phyloP scores from a whole-genome alignment of 2,113 vertebrate species.

The Prietella phreatophila region DNA sequence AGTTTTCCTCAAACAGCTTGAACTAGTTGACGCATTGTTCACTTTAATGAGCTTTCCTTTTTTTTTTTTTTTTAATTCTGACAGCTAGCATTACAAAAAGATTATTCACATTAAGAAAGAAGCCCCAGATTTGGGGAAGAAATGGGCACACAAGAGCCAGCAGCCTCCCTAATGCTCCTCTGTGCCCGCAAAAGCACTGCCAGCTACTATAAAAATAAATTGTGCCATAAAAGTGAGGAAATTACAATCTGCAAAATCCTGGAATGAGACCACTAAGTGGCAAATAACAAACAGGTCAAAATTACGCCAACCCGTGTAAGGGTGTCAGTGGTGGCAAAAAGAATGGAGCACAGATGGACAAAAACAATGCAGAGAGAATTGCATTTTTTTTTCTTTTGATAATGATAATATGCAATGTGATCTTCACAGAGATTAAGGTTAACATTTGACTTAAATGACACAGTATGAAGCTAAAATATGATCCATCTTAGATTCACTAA shows the following conservation, averaged over 20 bases:
- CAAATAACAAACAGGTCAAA: conserved; percentile 56
- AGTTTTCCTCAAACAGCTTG: conserved; percentile 9
- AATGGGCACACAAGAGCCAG: conserved; percentile 40
- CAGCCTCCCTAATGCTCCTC: conserved; percentile 41
- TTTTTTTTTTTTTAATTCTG: conserved; percentile 12
- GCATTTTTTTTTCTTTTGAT: background rate
- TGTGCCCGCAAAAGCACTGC: conserved; percentile 48
- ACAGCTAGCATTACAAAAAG: conserved; percentile 36
- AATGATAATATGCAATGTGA: background rate
- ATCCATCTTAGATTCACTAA: conserved; percentile 3
- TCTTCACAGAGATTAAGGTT: background rate
- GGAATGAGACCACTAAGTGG: conserved; percentile 55
- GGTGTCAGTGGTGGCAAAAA: background rate
- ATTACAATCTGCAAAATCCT: conserved; percentile 58
- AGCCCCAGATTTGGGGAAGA: conserved; percentile 20
- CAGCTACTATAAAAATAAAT: conserved; percentile 61
- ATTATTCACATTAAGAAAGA: conserved; percentile 38
- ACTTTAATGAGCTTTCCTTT: conserved; percentile 14
- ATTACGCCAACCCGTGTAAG: conserved; percentile 27
- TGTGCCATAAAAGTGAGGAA: conserved; percentile 57
- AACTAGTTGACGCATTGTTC: background rate
- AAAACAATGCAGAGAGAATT: background rate
- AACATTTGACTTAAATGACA: background rate
- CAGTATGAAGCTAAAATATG: conserved; percentile 16
- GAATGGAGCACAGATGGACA: background rate